These are phyloP conservation scores for Halyomorpha halys DNA, from an alignment of 1,140 invertebrate genomes.

Conservation along the genomic window DNA sequence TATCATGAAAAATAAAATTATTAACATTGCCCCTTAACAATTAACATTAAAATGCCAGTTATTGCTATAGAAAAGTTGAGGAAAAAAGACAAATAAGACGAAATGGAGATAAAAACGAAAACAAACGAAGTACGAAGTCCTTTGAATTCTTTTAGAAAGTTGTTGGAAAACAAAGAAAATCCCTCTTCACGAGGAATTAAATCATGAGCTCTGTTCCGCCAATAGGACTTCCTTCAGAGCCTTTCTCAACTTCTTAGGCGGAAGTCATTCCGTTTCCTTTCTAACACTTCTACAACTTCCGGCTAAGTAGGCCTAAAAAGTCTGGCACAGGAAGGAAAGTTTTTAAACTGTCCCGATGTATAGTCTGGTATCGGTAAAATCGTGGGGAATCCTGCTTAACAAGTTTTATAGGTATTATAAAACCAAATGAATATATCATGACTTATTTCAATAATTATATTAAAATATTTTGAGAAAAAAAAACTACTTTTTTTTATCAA, in stretches of 20 bases:
- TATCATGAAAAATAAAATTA: no score
- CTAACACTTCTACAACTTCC: conserved; percentile 18
- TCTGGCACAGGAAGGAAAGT: not conserved
- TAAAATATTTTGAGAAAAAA: no score
- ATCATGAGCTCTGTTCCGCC: conserved; percentile 16
- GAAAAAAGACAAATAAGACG: conserved; percentile 3
- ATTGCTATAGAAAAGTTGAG: not conserved
- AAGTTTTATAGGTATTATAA: no score
- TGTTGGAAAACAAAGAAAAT: conserved; percentile 10
- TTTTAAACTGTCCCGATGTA: no score
- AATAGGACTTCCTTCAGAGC: conserved; percentile 13
- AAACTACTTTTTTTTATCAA: no score
- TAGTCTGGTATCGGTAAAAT: no score
- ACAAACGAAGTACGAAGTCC: not conserved
- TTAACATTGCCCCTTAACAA: no score
- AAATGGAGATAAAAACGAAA: not conserved
- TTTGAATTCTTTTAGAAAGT: not conserved
- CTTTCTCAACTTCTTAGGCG: conserved; percentile 1
- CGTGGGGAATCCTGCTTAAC: no score
- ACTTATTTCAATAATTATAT: no score
- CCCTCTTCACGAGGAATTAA: not conserved
- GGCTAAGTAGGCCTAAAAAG: conserved; percentile 10
- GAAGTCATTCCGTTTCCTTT: conserved; percentile 4
- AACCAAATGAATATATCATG: no score
- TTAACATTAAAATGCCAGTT: not conserved